Base-by-base conservation (phyloP, 2,797 vertebrate genomes). In the Coranthus polyacanthus region DNA sequence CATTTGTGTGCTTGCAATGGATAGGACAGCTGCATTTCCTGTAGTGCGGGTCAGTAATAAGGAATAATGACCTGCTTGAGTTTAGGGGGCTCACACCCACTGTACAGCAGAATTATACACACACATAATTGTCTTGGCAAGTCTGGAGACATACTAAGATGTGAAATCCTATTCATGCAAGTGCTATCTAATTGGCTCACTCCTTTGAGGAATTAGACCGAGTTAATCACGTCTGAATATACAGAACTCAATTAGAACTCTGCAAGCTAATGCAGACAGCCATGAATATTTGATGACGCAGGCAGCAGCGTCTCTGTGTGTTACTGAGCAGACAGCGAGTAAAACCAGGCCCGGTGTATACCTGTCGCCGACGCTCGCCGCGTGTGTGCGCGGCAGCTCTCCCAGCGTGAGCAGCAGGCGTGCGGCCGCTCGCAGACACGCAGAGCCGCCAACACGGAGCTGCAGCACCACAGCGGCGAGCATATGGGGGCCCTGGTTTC, bases 191-290 rank as follows among this genome's bases (percentile, higher is more conserved):
- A 93, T 92, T 92, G 91, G 89, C 90, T 86, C 84, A 77, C 90
- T 92, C 92, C 92, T 93, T 93, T 94, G 92, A 93, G 92, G 92
- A 93, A 93, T 92, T 91, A 90, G 84, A 90, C 82, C 77, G 83
- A 88, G 86, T 91, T 93, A 93, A 92, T 93, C 88, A 92, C 45
- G 90, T 91, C 91, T 93, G 91, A 91, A 92, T 91, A 91, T 92
- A 92, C 90, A 91, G 88, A 93, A 92, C 89, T 93, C 92, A 93
- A 93, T 94, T 92, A 93, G 90, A 86, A 84, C 80, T 88, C 85
- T 67, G 89, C 78, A 22, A 91, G 91, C 90, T 91, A 92, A 92
- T 86, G 90, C 87, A 93, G 90, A 92, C 86, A 84, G 81, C 85
- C 85, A 92, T 93, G 89, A 93, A 93, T 93, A 92, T 93, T 93